Evolutionary conservation across 2,113 vertebrate genomes (phyloP).

Genomic region (Garra rufa): DNA sequence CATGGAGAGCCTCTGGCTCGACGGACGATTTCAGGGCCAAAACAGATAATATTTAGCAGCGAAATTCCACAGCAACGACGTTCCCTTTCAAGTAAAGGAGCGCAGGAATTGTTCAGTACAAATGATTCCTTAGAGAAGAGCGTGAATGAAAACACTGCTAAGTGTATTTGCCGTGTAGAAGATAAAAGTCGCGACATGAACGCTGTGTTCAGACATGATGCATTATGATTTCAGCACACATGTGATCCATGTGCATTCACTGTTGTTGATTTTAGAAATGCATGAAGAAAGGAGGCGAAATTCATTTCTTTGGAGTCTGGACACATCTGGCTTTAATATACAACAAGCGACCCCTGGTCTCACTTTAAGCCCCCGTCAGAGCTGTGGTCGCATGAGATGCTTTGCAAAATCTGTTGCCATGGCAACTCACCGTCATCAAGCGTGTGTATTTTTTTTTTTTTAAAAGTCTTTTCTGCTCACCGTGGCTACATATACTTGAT

Average conservation of each 20-base stretch:
- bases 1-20: background rate
- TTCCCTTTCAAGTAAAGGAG: slow-evolving; percentile 37
- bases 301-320: slow-evolving; percentile 34
- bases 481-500: too few relatives aligned
- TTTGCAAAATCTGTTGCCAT: too few relatives aligned
- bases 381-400: background rate
- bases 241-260: slow-evolving; percentile 35
- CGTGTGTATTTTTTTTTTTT: background rate
- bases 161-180: too few relatives aligned
- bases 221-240: slow-evolving; percentile 26
- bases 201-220: background rate
- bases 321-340: slow-evolving; percentile 56
- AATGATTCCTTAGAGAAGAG: too few relatives aligned
- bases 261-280: slow-evolving; percentile 23
- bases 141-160: too few relatives aligned
- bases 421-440: too few relatives aligned
- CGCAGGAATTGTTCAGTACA: slow-evolving; percentile 3
- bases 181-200: too few relatives aligned
- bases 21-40: slow-evolving; percentile 33
- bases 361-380: background rate
- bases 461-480: too few relatives aligned
- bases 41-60: slow-evolving; percentile 17
- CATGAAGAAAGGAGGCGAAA: slow-evolving; percentile 6
- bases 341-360: slow-evolving; percentile 1
- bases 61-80: background rate